phyloP scores from a whole-genome alignment of 2,797 vertebrate genomes.

The Dicrostonyx torquatus region DNA sequence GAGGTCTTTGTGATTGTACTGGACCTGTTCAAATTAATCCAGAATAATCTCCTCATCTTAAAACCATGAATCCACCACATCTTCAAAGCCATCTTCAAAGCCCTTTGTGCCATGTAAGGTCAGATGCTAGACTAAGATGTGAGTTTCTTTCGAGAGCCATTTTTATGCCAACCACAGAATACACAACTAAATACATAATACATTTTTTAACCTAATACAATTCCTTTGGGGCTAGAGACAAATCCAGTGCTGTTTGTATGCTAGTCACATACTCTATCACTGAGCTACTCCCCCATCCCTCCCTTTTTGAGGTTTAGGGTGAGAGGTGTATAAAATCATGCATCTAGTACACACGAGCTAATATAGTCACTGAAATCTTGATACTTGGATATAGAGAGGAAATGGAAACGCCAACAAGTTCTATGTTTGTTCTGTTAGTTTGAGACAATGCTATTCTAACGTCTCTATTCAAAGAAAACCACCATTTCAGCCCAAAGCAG shows the following conservation, averaged over 20 bases:
- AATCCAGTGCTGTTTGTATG: neutral
- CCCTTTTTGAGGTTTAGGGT: neutral
- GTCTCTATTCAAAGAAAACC: neutral
- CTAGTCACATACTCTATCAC: neutral
- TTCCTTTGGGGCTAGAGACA: neutral
- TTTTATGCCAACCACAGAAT: neutral
- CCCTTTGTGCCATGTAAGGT: neutral
- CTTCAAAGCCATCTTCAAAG: neutral
- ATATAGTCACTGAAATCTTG: too few species aligned
- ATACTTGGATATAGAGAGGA: neutral
- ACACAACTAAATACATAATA: neutral
- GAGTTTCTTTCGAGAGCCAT: neutral
- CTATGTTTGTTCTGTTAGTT: neutral
- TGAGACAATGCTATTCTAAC: neutral
- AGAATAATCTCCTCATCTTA: neutral
- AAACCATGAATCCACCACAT: neutral
- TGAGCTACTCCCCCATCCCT: neutral
- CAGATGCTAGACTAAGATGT: neutral
- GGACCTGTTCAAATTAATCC: neutral
- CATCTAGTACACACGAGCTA: neutral
- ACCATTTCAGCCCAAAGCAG: neutral
- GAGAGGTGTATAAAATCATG: neutral
- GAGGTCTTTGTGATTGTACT: neutral
- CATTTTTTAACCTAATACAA: slow-evolving; percentile 2
- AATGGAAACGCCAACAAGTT: neutral